Conservation (phyloP, 2,888 invertebrate species). For the Allolobophora icterica region DNA sequence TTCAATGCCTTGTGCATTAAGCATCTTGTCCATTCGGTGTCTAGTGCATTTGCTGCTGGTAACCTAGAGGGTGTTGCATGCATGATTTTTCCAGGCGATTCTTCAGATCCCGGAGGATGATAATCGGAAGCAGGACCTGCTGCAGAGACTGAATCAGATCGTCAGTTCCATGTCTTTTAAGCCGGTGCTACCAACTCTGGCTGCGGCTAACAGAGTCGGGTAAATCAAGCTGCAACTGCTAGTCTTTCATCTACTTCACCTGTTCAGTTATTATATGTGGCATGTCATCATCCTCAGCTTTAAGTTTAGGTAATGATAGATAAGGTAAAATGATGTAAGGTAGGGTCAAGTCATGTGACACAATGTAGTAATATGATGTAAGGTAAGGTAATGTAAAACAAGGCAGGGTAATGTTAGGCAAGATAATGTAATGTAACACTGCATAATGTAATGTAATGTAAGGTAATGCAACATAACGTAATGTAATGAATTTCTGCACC, state of each 20-base stretch:
- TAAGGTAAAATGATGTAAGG: no score
- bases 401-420: no score
- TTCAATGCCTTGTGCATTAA: neutral
- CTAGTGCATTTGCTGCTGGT: no score
- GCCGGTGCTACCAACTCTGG: constrained; percentile 52
- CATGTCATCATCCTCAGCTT: neutral
- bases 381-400: neutral
- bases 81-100: constrained; percentile 43
- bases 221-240: constrained; percentile 46
- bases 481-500: no score
- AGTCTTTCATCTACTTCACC: neutral
- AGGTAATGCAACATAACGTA: no score
- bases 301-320: neutral
- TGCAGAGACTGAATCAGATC: constrained; percentile 55
- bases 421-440: no score
- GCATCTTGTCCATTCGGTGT: no score
- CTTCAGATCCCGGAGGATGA: constrained; percentile 55
- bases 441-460: no score
- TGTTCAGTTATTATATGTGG: no score
- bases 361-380: neutral
- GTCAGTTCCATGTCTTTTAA: constrained; percentile 56
- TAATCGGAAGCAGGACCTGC: constrained; percentile 56
- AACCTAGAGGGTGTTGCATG: neutral
- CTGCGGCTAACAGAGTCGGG: constrained; percentile 57
- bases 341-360: no score